Base-by-base conservation (phyloP, 2,113 vertebrate species). In the Chaetura pelagica region DNA sequence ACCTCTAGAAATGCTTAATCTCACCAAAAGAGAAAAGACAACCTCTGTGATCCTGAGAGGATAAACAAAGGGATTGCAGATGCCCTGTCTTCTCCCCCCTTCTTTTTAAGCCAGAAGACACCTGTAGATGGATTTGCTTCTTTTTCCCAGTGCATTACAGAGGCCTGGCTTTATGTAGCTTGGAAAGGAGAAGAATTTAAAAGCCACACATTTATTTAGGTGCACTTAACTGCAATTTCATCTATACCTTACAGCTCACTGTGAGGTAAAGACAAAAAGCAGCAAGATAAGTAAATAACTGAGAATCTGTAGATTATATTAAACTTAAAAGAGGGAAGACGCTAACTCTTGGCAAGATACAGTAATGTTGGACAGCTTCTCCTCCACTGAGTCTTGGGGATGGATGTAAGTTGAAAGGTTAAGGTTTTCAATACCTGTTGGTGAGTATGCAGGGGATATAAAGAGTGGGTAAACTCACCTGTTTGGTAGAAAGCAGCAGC, bases 1-100 rank as follows among this genome's bases (percentile, higher is more conserved):
- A 69, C 88, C 82, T 84, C 85, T 76, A 68, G 88, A 90, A 95
- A 77, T 2, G 12, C 34, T 67, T 93, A 84, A 94, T 87, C 83
- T 84, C 61, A 78, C 52, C 52, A 77, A 86, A 77, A 89, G 52
- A 89, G 84, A 55, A 95, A 88, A 59, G 64, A 78, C n/a, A 89
- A 92, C 57, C 62, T 84, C 54, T 78, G 23, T 51, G 44, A 81
- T 89, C 54, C 69, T 63, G 69, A 68, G 21, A 81, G 24, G n/a
- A 94, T 59, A 90, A 93, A 95, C 68, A 89, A 81, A 92, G 32
- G 30, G 27, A 87, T 30, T 42, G 27, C 52, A 89, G 32, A 55
- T 57, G 57, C 55, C 30, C 58, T 89, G 20, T 0, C 23, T 66
- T n/a, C 21, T 6, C 4, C 5, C 18, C 44, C 20, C 32, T 67